These are phyloP conservation scores for Leistus spinibarbis DNA, from an alignment of 2,888 invertebrate genomes.

Conservation along the genomic window DNA sequence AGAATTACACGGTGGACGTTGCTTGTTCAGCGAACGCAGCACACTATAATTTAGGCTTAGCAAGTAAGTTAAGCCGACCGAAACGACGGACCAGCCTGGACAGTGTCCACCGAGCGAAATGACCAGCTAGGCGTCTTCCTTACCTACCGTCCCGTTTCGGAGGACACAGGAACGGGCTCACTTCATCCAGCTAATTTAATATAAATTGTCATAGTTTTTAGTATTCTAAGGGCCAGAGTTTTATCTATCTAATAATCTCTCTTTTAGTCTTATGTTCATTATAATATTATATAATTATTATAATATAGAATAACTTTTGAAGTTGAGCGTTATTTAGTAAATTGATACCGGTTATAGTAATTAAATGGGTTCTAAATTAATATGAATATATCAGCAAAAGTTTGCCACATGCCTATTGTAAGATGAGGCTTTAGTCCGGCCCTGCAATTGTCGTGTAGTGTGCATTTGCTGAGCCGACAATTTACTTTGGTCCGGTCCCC, in stretches of 20 bases:
- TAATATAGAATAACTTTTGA: too few relatives aligned
- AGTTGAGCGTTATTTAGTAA: too few relatives aligned
- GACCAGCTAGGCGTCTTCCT: constrained; percentile 52
- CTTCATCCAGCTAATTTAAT: too few relatives aligned
- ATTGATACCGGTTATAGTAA: too few relatives aligned
- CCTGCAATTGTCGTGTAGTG: background rate
- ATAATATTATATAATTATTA: too few relatives aligned
- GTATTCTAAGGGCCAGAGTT: too few relatives aligned
- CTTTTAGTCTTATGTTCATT: background rate
- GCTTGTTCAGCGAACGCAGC: constrained; percentile 32
- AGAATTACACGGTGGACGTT: constrained; percentile 12
- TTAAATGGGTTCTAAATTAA: too few relatives aligned
- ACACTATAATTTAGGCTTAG: constrained; percentile 54
- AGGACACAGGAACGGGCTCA: constrained; percentile 45
- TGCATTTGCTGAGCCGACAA: constrained; percentile 5
- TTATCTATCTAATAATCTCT: too few relatives aligned
- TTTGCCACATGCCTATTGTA: too few relatives aligned
- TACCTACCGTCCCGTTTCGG: constrained; percentile 51
- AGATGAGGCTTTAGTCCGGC: too few relatives aligned
- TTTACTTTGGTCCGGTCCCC: constrained; percentile 40
- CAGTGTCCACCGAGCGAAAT: constrained; percentile 40
- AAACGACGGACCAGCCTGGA: background rate
- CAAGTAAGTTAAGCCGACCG: constrained; percentile 47
- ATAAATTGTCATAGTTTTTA: too few relatives aligned
- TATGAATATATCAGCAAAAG: too few relatives aligned